phyloP scores from a whole-genome alignment of 2,797 vertebrate genomes.

The Parambassis ranga region DNA sequence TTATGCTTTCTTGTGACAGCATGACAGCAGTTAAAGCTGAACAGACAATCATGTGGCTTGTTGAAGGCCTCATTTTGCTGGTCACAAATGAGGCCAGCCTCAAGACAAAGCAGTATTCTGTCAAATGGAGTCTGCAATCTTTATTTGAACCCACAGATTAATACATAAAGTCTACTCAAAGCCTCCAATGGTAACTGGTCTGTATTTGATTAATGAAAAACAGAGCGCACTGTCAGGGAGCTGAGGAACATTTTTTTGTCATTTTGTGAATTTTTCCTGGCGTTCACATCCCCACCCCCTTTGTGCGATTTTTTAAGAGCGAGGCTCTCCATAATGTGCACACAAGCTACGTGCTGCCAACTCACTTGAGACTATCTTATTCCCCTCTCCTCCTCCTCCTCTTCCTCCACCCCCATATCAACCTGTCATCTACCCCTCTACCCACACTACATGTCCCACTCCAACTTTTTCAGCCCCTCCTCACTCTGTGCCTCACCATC shows the following conservation, averaged over 20 bases:
- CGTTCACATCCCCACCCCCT: conserved; percentile 42
- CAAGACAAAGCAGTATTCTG: conserved; percentile 8
- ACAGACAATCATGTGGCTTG: conserved; percentile 17
- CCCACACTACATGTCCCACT: conserved; percentile 24
- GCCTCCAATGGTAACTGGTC: conserved; percentile 6
- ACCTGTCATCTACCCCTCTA: conserved; percentile 56
- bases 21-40: not conserved
- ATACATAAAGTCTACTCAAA: not conserved
- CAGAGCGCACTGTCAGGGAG: conserved; percentile 31
- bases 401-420: conserved; percentile 29
- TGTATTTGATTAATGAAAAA: conserved; percentile 48
- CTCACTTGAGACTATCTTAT: conserved; percentile 27
- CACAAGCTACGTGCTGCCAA: conserved; percentile 57
- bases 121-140: conserved; percentile 27
- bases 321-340: conserved; percentile 56
- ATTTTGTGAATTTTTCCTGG: conserved; percentile 70
- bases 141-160: conserved; percentile 45
- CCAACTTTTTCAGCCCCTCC: conserved; percentile 26
- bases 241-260: conserved; percentile 45
- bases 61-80: conserved; percentile 3
- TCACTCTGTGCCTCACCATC: conserved; percentile 36
- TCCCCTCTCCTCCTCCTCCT: not conserved
- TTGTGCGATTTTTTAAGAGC: conserved; percentile 36
- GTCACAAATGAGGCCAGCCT: conserved; percentile 25
- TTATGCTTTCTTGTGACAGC: conserved; percentile 7